Conservation (phyloP, 2,888 invertebrate genomes). For the Phragmatobia fuliginosa region DNA sequence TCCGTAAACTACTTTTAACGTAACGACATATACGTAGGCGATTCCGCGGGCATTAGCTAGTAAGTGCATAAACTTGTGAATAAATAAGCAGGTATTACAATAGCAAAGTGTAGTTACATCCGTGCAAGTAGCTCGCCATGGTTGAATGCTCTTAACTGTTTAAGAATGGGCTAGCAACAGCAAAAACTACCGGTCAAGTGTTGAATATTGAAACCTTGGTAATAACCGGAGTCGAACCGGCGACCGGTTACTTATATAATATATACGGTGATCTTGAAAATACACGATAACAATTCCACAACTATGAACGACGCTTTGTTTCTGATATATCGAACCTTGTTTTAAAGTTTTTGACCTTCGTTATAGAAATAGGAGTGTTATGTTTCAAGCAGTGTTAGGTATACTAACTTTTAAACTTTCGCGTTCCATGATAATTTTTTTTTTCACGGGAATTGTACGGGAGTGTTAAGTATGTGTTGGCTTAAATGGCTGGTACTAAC, state of each 20-base stretch:
- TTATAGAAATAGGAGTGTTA: not conserved
- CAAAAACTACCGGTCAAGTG: slow-evolving; percentile 8
- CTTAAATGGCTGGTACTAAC: too few species aligned
- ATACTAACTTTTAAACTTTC: too few species aligned
- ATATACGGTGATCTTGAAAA: slow-evolving; percentile 40
- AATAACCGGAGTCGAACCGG: slow-evolving; percentile 34
- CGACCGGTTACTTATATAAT: slow-evolving; percentile 34
- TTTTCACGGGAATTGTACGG: too few species aligned
- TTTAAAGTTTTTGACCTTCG: not conserved
- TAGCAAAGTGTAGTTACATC: not conserved
- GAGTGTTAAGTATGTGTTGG: too few species aligned
- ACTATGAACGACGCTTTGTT: slow-evolving; percentile 2
- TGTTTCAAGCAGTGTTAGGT: too few species aligned
- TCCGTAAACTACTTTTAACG: too few species aligned
- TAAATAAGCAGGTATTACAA: not conserved
- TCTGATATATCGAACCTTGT: not conserved
- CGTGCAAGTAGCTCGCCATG: slow-evolving; percentile 11
- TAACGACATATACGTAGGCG: too few species aligned
- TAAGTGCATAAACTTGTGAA: too few species aligned
- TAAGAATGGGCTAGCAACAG: slow-evolving; percentile 12
- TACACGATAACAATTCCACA: slow-evolving; percentile 13
- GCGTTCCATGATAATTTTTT: too few species aligned
- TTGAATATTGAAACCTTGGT: slow-evolving; percentile 47
- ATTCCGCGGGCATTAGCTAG: too few species aligned
- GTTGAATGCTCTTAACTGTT: slow-evolving; percentile 31